Conservation (phyloP, 2,888 invertebrate species). For the Herminia tarsipennalis region DNA sequence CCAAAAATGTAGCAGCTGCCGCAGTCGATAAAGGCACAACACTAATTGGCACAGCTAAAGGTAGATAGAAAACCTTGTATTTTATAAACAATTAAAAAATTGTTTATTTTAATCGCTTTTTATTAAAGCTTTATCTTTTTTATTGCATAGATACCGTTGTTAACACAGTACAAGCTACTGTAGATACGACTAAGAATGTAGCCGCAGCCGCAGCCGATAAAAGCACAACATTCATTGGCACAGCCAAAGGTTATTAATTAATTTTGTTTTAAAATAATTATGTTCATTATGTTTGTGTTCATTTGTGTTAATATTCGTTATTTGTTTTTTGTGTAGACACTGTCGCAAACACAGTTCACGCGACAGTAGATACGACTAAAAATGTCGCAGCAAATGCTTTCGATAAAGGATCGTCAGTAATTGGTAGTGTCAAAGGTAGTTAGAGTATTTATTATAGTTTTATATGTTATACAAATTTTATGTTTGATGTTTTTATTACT, state of each 20-base stretch:
- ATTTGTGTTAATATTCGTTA: no score
- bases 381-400: slow-evolving; percentile 44
- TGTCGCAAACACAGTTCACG: slow-evolving; percentile 35
- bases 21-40: slow-evolving; percentile 59
- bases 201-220: slow-evolving; percentile 58
- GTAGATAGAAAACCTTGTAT: slow-evolving; percentile 23
- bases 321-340: no score
- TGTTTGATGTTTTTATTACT: no score
- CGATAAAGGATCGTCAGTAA: slow-evolving; percentile 50
- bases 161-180: slow-evolving; percentile 43
- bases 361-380: slow-evolving; percentile 48
- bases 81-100: slow-evolving; percentile 8
- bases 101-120: no score
- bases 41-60: slow-evolving; percentile 56
- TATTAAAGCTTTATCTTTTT: no score
- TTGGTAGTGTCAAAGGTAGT: slow-evolving; percentile 42
- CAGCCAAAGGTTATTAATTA: no score
- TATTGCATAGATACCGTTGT: slow-evolving; percentile 57
- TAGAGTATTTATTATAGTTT: neutral
- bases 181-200: slow-evolving; percentile 59
- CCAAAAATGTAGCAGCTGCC: slow-evolving; percentile 55
- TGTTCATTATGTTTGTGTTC: no score
- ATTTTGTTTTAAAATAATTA: no score
- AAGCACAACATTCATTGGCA: slow-evolving; percentile 43
- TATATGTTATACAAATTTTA: no score